phyloP scores from a whole-genome alignment of 2,888 invertebrate species.

The Eudemis profundana region DNA sequence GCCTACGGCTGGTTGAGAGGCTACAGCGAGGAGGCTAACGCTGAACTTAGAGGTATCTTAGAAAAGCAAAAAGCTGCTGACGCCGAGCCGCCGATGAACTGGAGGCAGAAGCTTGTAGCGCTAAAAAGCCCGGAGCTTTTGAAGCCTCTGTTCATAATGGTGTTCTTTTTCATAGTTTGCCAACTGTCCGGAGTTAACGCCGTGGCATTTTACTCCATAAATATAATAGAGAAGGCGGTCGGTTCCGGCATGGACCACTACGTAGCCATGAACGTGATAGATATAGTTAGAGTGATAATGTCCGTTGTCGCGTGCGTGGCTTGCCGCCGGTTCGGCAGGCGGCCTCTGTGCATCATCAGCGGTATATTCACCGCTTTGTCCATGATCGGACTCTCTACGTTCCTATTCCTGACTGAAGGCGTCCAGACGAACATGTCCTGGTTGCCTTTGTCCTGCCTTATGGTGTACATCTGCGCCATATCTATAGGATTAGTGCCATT shows the following conservation, averaged over 20 bases:
- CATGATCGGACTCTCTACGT: constrained; percentile 84
- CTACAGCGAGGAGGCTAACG: constrained; percentile 75
- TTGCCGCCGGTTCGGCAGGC: constrained; percentile 86
- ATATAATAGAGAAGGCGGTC: constrained; percentile 85
- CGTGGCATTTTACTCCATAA: constrained; percentile 89
- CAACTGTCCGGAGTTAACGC: constrained; percentile 91
- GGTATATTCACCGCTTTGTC: constrained; percentile 86
- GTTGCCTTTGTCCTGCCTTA: constrained; percentile 80
- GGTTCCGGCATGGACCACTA: constrained; percentile 87
- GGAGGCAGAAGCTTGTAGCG: constrained; percentile 66
- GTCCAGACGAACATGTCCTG: constrained; percentile 74
- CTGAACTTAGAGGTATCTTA: constrained; percentile 79
- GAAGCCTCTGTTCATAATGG: constrained; percentile 86
- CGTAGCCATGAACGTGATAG: constrained; percentile 87
- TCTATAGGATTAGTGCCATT: constrained; percentile 87
- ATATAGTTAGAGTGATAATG: constrained; percentile 86
- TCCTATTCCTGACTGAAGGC: constrained; percentile 66
- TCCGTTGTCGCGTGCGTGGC: constrained; percentile 87
- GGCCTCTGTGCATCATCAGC: constrained; percentile 87
- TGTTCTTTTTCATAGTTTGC: constrained; percentile 87
- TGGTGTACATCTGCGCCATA: constrained; percentile 86
- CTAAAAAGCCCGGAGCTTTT: constrained; percentile 80
- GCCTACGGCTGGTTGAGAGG: constrained; percentile 87
- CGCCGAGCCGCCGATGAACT: constrained; percentile 62
- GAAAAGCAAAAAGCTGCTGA: constrained; percentile 71